Base-by-base conservation (phyloP, 2,888 invertebrate species). In the Lithodes maja region DNA sequence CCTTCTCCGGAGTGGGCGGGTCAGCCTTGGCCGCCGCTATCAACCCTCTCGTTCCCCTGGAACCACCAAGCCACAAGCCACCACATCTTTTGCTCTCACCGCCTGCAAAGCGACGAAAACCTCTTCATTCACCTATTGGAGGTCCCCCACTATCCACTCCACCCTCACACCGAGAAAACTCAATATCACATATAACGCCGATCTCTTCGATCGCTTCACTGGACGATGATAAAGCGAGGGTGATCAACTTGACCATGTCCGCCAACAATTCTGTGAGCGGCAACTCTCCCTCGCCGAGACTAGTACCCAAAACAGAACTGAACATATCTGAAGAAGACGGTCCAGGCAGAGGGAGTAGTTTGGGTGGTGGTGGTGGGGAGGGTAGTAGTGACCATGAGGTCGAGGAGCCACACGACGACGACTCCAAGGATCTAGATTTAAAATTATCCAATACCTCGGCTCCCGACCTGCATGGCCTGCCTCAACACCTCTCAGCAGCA, bases 51-150 rank as follows among this genome's bases (percentile, higher is more conserved):
- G 88, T 89, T 86, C 86, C 90, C 90, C 90, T 90, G 90, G 90
- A 90, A 79, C 90, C 90, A 90, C 90, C 90, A 90, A 90, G 90
- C 90, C 90, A 90, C 86, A 90, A 90, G 90, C 77, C 87, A 88
- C 77, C 87, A 55, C 83, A 89, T 81, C 86, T 87, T 54, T 83
- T 88, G 80, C 88, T 71, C 74, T 90, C 90, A 85, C 90, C 90
- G 75, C 90, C 90, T 71, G 82, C 88, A 55, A 90, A 90, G 52
- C 82, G 90, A 83, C 85, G 90, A 52, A 90, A 90, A 86, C 86
- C 86, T 50, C 80, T 90, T 12, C 90, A 88, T 69, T 89, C 90
- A 83, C 90, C 90, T 69, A 82, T 90, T 53, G 88, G 88, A 83
- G 82, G 69, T 74, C 85, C 90, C 78, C 83, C 86, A 71, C 54